Percentiles rank a stretch among this genome's conserved stretches.
phyloP scores from a whole-genome alignment of 2,797 vertebrate genomes.

The Galago senegalensis region DNA sequence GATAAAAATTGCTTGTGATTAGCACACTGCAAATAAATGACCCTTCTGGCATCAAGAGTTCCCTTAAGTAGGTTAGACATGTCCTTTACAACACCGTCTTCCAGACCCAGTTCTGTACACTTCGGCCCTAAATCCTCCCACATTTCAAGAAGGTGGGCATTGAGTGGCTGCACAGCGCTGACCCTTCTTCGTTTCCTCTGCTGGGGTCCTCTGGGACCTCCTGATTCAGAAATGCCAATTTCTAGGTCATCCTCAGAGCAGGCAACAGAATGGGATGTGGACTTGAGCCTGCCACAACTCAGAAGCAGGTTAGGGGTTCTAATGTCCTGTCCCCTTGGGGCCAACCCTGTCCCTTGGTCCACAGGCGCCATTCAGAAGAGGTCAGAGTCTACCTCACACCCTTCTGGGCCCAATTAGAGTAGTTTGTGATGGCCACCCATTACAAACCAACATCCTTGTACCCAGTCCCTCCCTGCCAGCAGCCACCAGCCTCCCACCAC shows the following conservation, averaged over 20 bases:
- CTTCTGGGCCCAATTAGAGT: not conserved
- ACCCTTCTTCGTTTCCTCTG: not conserved
- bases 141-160: not conserved
- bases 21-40: not conserved
- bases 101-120: conserved; percentile 30
- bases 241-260: conserved; percentile 74
- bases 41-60: not conserved
- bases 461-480: conserved; percentile 25
- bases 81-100: not conserved
- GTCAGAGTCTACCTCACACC: conserved; percentile 5
- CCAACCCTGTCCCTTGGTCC: conserved; percentile 9
- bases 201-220: conserved; percentile 62
- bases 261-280: conserved; percentile 3
- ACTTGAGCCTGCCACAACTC: not conserved
- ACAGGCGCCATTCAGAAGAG: not conserved
- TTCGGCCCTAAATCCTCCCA: not conserved
- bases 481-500: not conserved
- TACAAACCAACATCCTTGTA: not conserved
- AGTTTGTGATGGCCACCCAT: not conserved
- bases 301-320: not conserved
- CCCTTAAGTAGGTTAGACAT: not conserved
- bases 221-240: conserved; percentile 59
- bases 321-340: not conserved
- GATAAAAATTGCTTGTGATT: not conserved
- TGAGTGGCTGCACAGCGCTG: not conserved